These are phyloP conservation scores for Neoseiulus cucumeris DNA, from an alignment of 1,140 invertebrate genomes.

Conservation along the genomic window DNA sequence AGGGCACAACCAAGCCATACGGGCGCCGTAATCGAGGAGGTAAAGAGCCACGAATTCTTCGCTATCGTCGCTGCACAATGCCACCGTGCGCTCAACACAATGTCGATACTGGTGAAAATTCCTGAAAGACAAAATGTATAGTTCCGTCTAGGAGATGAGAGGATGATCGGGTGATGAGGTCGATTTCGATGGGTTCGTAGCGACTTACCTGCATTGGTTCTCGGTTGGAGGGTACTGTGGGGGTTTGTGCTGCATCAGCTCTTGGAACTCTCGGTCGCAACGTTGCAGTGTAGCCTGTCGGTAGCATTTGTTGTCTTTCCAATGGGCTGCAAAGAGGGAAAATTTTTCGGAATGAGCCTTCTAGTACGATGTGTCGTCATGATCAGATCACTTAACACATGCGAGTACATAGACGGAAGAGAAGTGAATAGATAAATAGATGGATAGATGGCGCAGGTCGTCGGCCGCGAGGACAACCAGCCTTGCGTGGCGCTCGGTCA, in stretches of 20 bases:
- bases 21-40: slow-evolving; percentile 1
- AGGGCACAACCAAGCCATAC: background rate
- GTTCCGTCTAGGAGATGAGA: too few species aligned
- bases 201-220: background rate
- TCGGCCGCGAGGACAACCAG: too few species aligned
- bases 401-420: too few species aligned
- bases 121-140: background rate
- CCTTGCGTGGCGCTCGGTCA: too few species aligned
- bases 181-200: too few species aligned
- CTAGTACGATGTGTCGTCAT: too few species aligned
- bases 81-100: background rate
- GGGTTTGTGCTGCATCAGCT: background rate
- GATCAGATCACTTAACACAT: too few species aligned
- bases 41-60: slow-evolving; percentile 2
- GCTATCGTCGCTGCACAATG: slow-evolving; percentile 6
- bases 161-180: too few species aligned
- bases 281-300: slow-evolving; percentile 11
- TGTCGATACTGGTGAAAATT: background rate
- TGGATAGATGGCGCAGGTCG: too few species aligned
- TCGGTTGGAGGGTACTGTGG: background rate
- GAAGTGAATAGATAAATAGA: too few species aligned
- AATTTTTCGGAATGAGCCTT: background rate
- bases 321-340: background rate
- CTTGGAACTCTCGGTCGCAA: slow-evolving; percentile 9
- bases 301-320: slow-evolving; percentile 8